Base-by-base conservation (phyloP, 2,113 vertebrate species). In the Tetrao urogallus region DNA sequence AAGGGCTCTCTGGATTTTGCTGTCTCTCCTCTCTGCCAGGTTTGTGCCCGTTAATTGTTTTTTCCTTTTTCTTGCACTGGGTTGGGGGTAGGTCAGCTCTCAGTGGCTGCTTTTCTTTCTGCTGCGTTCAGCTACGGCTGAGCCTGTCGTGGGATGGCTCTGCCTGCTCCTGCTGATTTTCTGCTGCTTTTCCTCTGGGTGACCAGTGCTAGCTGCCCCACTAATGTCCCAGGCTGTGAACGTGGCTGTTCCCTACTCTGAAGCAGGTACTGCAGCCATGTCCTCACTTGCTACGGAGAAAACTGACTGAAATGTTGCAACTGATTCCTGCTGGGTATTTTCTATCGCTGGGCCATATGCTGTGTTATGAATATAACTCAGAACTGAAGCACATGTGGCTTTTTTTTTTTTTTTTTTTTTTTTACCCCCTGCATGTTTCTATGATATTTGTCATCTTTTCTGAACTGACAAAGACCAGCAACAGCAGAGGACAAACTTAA, bases 91-190 rank as follows among this genome's bases (percentile, higher is more conserved):
- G 43, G 21, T 54, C 21, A 24, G 60, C 77, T 73, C 2, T 4
- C 4, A 13, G 60, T 0, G 20, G 30, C 22, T 0, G 3, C 18
- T 34, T 60, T 60, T 48, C 27, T 13, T n/a, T 30, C 38, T n/a
- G 69, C 63, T 30, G 1, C 3, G 0, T 22, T 30, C 16, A 19
- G 60, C 22, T 16, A 20, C 36, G 32, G 48, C 9, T 40, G 58
- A 28, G 58, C 2, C 52, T 0, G 7, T 48, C 6, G 24, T 13
- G 9, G n/a, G 65, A 50, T 2, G 2, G 1, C 0, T 34, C 78
- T 38, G 32, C 40, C 28, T 43, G 47, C 61, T 64, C 38, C 28
- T 45, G 32, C n/a, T 61, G 34, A 19, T 0, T 32, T 34, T 7
- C 61, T 43, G 5, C 17, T 65, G 12, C 54, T 40, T 43, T 22